Conservation (phyloP, 2,113 vertebrate genomes). For the Gambusia holbrooki region DNA sequence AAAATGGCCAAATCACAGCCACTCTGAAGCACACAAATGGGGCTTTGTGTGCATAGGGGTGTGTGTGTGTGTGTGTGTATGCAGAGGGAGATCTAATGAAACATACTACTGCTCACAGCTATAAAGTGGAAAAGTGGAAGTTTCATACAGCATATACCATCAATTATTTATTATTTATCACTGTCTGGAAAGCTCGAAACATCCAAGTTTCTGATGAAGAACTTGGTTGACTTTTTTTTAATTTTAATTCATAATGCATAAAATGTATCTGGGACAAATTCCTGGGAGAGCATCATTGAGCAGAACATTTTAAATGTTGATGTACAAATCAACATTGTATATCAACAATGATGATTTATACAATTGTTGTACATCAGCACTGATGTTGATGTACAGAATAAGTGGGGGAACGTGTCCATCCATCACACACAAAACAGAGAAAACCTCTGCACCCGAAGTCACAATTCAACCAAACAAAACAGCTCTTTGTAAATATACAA, state of each 20-base stretch:
- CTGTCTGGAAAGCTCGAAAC: conserved; percentile 46
- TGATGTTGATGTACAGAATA: background rate
- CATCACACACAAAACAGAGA: background rate
- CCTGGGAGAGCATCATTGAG: conserved; percentile 30
- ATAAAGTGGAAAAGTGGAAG: conserved; percentile 25
- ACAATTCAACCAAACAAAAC: background rate
- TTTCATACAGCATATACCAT: conserved; percentile 34
- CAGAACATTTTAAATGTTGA: conserved; percentile 5
- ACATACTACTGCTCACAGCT: conserved; percentile 3
- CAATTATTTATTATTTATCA: conserved; percentile 55
- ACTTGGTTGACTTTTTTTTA: conserved; percentile 59
- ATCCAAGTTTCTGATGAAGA: conserved; percentile 47
- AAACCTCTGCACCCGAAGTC: background rate
- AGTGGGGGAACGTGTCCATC: conserved; percentile 12
- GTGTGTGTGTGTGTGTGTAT: conserved; percentile 7
- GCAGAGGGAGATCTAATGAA: conserved; percentile 23
- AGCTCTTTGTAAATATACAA: background rate
- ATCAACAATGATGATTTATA: too few relatives aligned
- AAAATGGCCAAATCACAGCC: conserved; percentile 24
- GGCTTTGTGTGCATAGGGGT: conserved; percentile 17
- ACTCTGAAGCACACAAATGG: background rate
- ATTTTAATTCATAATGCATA: conserved; percentile 60
- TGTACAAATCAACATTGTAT: background rate
- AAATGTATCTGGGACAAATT: conserved; percentile 26
- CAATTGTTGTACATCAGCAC: too few relatives aligned